Evolutionary conservation across 2,113 vertebrate genomes (phyloP).

Genomic region (Gymnogyps californianus): DNA sequence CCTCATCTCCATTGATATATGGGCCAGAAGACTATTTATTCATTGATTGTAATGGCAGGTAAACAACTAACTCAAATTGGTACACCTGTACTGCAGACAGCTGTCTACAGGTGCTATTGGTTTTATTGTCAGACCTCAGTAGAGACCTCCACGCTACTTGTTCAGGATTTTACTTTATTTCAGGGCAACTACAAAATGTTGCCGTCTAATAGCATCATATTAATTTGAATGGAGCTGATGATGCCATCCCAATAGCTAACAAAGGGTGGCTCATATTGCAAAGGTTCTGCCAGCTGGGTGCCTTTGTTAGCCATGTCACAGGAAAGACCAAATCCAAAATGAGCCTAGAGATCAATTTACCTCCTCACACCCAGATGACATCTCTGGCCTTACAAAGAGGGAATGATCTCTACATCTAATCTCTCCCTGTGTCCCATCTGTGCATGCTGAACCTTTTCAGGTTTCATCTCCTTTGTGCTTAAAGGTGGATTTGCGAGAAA

Average conservation of each 20-base stretch:
- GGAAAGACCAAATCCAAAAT: not conserved
- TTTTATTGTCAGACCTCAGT: not conserved
- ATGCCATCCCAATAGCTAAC: not conserved
- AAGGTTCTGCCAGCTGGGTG: not conserved
- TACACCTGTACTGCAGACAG: not conserved
- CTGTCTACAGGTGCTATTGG: not conserved
- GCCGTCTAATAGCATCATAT: not conserved
- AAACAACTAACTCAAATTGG: not conserved
- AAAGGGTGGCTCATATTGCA: not conserved
- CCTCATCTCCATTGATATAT: not conserved
- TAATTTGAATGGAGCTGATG: not conserved
- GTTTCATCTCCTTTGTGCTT: not conserved
- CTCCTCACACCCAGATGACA: not conserved
- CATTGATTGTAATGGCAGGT: not conserved
- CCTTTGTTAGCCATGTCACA: not conserved
- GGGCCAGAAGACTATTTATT: not conserved
- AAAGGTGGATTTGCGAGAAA: not conserved
- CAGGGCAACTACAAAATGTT: not conserved
- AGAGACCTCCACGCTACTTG: rapidly evolving
- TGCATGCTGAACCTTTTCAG: not conserved
- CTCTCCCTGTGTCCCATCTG: not conserved
- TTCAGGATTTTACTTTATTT: not conserved
- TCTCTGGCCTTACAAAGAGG: not conserved
- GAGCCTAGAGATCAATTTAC: not conserved
- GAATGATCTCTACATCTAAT: not conserved